Percentiles rank a stretch among this genome's conserved stretches.
Conservation (phyloP, 2,113 vertebrate species). For the Myiopsitta monachus region DNA sequence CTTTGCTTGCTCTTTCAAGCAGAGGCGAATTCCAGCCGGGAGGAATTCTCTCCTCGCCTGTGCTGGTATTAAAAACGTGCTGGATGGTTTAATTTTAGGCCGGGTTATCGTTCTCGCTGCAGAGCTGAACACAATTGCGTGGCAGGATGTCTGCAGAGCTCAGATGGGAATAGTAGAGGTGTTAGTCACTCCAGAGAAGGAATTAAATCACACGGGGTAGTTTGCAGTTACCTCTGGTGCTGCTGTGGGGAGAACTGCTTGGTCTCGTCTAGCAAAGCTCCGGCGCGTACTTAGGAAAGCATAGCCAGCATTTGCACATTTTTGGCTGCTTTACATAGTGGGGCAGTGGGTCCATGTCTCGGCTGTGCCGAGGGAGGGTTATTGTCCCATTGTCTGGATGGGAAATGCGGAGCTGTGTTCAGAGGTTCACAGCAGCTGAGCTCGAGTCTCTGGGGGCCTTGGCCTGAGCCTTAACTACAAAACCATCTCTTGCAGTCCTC, state of each 20-base stretch:
- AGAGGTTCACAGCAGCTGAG: background rate
- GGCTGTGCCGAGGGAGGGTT: background rate
- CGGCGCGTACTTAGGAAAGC: background rate
- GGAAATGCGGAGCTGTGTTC: background rate
- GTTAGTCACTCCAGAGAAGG: slow-evolving; percentile 41
- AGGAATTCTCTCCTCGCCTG: background rate
- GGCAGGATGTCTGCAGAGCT: slow-evolving; percentile 43
- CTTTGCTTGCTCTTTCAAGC: background rate
- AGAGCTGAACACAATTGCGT: background rate
- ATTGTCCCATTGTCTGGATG: background rate
- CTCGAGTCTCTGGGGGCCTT: background rate
- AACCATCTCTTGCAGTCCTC: background rate
- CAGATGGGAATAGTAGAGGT: slow-evolving; percentile 34
- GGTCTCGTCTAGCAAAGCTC: background rate
- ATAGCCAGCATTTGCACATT: background rate
- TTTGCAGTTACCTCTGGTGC: background rate
- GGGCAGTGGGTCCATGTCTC: background rate
- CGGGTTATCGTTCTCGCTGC: background rate
- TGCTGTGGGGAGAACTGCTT: rapidly evolving
- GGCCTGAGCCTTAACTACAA: background rate
- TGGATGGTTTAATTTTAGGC: slow-evolving; percentile 40
- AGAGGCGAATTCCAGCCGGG: background rate
- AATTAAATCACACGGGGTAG: rapidly evolving
- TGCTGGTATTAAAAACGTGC: background rate
- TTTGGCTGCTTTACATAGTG: background rate